phyloP scores from a whole-genome alignment of 2,113 vertebrate genomes.

The Phylloscopus trochiloides region DNA sequence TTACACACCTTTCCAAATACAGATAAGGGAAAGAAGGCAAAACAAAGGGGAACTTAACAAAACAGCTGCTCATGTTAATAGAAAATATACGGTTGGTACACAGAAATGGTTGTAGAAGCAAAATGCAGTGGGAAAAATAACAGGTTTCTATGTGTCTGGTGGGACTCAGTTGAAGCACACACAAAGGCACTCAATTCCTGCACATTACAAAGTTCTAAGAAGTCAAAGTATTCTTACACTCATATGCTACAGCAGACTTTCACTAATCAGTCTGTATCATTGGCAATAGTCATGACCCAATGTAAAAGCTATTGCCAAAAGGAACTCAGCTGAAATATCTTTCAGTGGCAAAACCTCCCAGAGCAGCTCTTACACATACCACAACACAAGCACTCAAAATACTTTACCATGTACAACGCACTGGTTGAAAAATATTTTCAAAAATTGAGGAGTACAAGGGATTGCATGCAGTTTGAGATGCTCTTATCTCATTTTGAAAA shows the following conservation, averaged over 20 bases:
- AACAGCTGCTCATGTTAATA: background rate
- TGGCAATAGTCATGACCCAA: background rate
- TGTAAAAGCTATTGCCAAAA: background rate
- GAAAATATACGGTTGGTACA: background rate
- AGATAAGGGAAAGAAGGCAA: background rate
- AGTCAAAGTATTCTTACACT: background rate
- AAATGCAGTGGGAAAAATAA: background rate
- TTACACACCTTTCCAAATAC: background rate
- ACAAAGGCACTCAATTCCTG: accelerated
- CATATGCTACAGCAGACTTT: background rate
- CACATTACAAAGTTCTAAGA: background rate
- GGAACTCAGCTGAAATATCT: background rate
- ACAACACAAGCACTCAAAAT: background rate
- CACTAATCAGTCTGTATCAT: background rate
- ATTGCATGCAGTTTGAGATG: background rate
- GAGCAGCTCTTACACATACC: background rate
- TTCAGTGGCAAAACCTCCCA: background rate
- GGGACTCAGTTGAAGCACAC: background rate
- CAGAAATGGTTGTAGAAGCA: background rate
- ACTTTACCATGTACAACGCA: background rate
- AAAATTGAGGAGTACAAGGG: background rate
- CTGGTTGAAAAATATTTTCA: background rate
- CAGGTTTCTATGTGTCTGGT: background rate
- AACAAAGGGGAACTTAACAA: background rate
- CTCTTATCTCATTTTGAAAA: background rate